A percentile compares a stretch with the other conserved stretches of the same genome.
Evolutionary conservation across 1,140 invertebrate species (phyloP).

Genomic region (Ooceraea biroi): DNA sequence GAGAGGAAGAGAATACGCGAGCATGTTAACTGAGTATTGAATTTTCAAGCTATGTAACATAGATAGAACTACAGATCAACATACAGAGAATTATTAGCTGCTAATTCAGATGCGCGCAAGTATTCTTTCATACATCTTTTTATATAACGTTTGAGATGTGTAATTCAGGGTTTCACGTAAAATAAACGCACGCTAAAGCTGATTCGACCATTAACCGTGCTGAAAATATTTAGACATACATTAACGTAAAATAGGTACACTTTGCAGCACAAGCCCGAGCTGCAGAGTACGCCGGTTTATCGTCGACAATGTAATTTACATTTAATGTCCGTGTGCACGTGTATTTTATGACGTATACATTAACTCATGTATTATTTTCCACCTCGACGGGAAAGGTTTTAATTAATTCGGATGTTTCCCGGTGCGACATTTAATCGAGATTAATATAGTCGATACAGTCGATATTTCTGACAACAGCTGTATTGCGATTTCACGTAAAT

Average conservation of each 20-base stretch:
- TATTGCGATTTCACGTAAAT: background rate
- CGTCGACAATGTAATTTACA: background rate
- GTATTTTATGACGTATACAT: constrained; percentile 1
- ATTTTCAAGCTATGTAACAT: too few species aligned
- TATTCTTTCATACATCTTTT: too few species aligned
- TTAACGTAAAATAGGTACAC: background rate
- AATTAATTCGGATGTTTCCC: constrained; percentile 17
- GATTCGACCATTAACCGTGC: background rate
- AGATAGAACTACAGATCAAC: too few species aligned
- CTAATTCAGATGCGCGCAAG: too few species aligned
- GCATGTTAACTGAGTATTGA: too few species aligned
- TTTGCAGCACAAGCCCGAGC: background rate
- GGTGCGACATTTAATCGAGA: background rate
- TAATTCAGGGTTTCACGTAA: too few species aligned
- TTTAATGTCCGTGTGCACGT: background rate
- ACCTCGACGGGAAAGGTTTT: background rate
- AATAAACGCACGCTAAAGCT: background rate
- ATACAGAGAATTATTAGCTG: too few species aligned
- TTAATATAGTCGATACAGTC: background rate
- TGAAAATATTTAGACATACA: background rate
- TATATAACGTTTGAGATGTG: too few species aligned
- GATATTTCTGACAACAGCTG: background rate
- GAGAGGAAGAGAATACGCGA: too few species aligned
- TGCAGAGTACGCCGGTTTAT: background rate
- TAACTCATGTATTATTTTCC: constrained; percentile 7